A percentile compares a stretch with the other conserved stretches of the same genome.
phyloP scores from a whole-genome alignment of 2,113 vertebrate species.

The Dipodomys stephensi region DNA sequence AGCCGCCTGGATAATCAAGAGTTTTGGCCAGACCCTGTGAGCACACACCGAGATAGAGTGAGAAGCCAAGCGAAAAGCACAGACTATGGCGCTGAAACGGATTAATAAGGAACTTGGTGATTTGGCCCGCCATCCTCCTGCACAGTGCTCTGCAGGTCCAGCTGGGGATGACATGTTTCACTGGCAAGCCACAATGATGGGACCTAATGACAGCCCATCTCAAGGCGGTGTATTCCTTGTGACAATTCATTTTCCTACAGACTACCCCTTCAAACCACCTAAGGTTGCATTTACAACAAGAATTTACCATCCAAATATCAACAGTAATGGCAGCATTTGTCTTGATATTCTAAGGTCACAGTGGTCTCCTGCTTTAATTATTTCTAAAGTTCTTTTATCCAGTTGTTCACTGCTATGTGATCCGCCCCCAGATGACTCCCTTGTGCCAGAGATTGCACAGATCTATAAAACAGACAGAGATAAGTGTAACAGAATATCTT shows the following conservation, averaged over 20 bases:
- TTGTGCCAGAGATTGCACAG: background rate
- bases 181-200: too few relatives aligned
- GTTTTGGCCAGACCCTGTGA: slow-evolving; percentile 66
- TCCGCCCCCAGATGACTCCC: background rate
- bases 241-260: too few relatives aligned
- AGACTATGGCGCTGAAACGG: slow-evolving; percentile 90
- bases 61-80: slow-evolving; percentile 71
- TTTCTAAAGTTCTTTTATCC: background rate
- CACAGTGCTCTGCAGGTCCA: too few relatives aligned
- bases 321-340: slow-evolving; percentile 99
- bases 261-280: too few relatives aligned
- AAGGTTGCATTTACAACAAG: too few relatives aligned
- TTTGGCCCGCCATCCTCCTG: too few relatives aligned
- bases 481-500: slow-evolving; percentile 99
- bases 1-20: slow-evolving; percentile 62
- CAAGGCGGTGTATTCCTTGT: too few relatives aligned
- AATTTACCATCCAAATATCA: slow-evolving; percentile 88
- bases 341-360: slow-evolving; percentile 95
- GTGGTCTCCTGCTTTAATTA: slow-evolving; percentile 65
- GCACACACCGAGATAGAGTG: background rate
- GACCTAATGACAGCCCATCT: too few relatives aligned
- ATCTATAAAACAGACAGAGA: background rate
- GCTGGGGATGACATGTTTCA: too few relatives aligned
- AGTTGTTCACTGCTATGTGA: background rate
- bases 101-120: slow-evolving; percentile 86